Evolutionary conservation across 2,113 vertebrate species (phyloP).

Genomic region (Hucho hucho): DNA sequence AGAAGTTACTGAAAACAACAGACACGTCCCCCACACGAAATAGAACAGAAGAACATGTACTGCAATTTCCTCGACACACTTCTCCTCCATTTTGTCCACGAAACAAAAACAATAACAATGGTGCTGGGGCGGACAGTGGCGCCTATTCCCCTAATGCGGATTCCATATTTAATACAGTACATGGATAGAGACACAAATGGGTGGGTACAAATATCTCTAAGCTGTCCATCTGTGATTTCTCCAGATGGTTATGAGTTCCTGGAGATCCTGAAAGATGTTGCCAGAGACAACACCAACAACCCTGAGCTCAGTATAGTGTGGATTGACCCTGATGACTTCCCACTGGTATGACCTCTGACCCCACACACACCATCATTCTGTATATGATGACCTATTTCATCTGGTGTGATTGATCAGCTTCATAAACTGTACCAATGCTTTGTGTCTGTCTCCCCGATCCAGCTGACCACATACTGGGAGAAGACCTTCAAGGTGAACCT

Average conservation of each 20-base stretch:
- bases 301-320: constrained; percentile 94
- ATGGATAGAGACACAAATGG: no score
- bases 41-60: not conserved
- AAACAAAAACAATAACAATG: no score
- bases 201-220: no score
- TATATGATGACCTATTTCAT: not conserved
- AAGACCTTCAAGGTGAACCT: constrained; percentile 96
- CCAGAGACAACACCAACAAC: constrained; percentile 94
- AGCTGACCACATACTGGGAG: constrained; percentile 98
- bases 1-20: no score
- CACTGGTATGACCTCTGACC: constrained; percentile 80
- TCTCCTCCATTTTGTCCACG: not conserved
- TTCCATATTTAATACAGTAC: no score
- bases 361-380: not conserved
- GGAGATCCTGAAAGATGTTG: constrained; percentile 95
- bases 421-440: not conserved
- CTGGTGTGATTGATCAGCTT: not conserved
- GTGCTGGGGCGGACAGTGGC: no score
- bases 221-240: constrained; percentile 20
- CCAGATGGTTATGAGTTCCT: constrained; percentile 96
- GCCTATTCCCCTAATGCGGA: no score
- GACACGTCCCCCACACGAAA: no score
- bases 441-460: constrained; percentile 41
- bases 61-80: not conserved
- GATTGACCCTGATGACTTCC: constrained; percentile 97